Evolutionary conservation across 92 coral and sea anemone genomes (phyloP), one percentile per base, ranked within the genome.

Genomic region (Pocillopora grandis): DNA sequence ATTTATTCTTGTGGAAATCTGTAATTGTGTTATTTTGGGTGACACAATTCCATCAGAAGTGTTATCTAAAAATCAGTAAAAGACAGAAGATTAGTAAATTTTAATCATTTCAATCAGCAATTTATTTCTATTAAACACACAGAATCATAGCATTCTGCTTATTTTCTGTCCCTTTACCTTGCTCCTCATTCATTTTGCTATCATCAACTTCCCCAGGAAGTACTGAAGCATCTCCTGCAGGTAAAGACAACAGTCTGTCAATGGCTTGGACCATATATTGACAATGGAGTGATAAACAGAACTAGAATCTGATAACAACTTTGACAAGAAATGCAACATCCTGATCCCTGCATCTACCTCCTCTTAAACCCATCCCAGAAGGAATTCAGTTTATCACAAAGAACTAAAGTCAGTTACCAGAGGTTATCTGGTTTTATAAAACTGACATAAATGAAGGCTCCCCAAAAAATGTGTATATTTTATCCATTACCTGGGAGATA

Each of bases 121-220:
- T 42, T 27, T 2, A n/a, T 20, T 11, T 67, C 12, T 67, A 36
- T 73, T 48, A 69, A 31, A 12, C 55, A 69, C 36, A 27, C 37
- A 33, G 16, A 6, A 21, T 21, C 74, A 69, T 49, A 69, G 4
- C 62, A 12, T 58, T 58, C 62, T 66, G 62, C 19, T 12, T 59
- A 59, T 59, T 59, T 70, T 14, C 10, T 48, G 20, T 15, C 61
- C 35, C 16, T 76, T 62, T 79, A 80, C 85, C 71, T 71, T 63
- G 64, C 66, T 79, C 56, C 15, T 55, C 72, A 17, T n/a, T 15
- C 62, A 9, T 60, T 10, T 62, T 35, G 15, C 19, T 35, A 21
- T 75, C 73, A 2, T 86, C 80, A 49, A 70, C 79, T 36, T 79
- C 89, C 33, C 86, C 86, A 58, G 86, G 86, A 52, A 83, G 86